phyloP scores from a whole-genome alignment of 2,113 vertebrate genomes.

The Mesembrinibis cayennensis region DNA sequence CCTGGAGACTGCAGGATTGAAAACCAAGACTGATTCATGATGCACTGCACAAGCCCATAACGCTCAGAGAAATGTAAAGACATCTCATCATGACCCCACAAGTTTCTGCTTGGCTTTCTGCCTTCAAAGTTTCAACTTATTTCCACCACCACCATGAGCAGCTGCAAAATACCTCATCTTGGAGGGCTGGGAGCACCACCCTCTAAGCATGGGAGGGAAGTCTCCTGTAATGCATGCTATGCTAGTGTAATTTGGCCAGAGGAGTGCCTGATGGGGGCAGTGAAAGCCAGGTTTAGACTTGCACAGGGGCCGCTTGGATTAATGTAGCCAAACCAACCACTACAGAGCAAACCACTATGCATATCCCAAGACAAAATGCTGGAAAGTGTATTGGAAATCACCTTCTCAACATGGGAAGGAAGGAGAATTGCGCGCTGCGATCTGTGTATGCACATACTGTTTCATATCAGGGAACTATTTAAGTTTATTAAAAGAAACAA shows the following conservation, averaged over 20 bases:
- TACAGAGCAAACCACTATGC: not conserved
- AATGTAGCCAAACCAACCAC: not conserved
- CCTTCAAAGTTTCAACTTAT: not conserved
- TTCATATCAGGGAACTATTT: not conserved
- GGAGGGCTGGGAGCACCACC: not conserved
- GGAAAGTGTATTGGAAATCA: not conserved
- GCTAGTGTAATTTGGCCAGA: not conserved
- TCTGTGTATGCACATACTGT: not conserved
- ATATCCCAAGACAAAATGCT: not conserved
- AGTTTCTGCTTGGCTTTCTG: not conserved
- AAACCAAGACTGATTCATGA: not conserved
- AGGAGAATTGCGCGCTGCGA: not conserved
- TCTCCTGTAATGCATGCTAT: accelerated
- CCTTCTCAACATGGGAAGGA: not conserved
- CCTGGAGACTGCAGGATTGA: not conserved
- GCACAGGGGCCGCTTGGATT: not conserved
- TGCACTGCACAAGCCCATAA: not conserved
- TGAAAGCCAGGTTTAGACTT: not conserved
- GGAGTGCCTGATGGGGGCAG: not conserved
- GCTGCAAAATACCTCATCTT: not conserved
- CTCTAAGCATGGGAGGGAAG: not conserved
- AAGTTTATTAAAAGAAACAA: not conserved
- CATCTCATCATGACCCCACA: not conserved
- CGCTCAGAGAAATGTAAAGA: not conserved
- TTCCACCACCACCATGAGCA: not conserved